Evolutionary conservation across 1,140 invertebrate genomes (phyloP), one percentile per base, ranked within the genome.

Genomic region (Leptonema lineaticorne): DNA sequence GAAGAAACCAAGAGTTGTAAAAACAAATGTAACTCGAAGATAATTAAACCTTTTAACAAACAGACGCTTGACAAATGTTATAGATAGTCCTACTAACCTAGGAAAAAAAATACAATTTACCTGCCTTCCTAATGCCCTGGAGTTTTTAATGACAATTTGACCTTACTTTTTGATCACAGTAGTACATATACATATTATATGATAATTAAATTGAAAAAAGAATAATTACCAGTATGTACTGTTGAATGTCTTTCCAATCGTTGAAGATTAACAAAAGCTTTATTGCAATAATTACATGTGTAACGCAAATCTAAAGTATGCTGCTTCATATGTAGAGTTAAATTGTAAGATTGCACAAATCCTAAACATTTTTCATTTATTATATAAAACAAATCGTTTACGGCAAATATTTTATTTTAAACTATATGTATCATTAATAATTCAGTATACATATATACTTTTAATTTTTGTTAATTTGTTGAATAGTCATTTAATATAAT

Each of bases 321-420:
- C 18, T 69, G 57, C 4, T 59, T 48, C 20, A 57, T 37, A 53
- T 72, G 70, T 14, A 69, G 24, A 2, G 70, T 72, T 6, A 72
- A 27, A 50, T 67, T 59, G 18, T 66, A 26, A 2, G 68, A 62
- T 48, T 72, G 67, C 1, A 48, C 59, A 29, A 72, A 72, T 48
- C 64, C 70, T 72, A 50, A 58, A 16, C n/a, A n/a, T n/a, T n/a
- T n/a, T n/a, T n/a, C n/a, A n/a, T n/a, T n/a, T n/a, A n/a, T n/a
- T n/a, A n/a, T n/a, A n/a, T n/a, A n/a, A n/a, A n/a, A n/a, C n/a
- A n/a, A n/a, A n/a, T n/a, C n/a, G n/a, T n/a, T n/a, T n/a, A n/a
- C n/a, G n/a, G n/a, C n/a, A n/a, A 65, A 8, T 67, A 29, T 59
- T 27, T 16, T 8, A 59, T 27, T 9, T 5, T 24, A 58, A 59